These are phyloP conservation scores for Erebia aethiops DNA, from an alignment of 2,888 invertebrate species.

Conservation along the genomic window DNA sequence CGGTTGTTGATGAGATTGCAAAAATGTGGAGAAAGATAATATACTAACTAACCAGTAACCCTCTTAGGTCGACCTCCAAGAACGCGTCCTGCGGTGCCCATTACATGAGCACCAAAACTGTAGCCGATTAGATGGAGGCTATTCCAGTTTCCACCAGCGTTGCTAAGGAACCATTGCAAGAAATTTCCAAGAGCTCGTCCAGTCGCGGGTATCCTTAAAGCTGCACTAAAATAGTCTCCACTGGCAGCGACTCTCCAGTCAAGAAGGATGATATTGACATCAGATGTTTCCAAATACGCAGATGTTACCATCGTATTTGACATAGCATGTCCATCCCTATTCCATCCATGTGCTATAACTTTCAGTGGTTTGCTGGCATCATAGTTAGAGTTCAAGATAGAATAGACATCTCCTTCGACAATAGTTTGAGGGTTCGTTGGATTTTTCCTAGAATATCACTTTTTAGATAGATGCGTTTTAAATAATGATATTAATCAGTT, in stretches of 20 bases:
- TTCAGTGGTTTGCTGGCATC: conserved; percentile 46
- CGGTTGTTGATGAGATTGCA: no score
- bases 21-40: background rate
- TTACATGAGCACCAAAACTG: conserved; percentile 64
- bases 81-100: conserved; percentile 55
- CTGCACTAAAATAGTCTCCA: conserved; percentile 41
- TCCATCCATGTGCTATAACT: conserved; percentile 59
- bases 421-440: conserved; percentile 50
- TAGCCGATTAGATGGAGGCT: conserved; percentile 59
- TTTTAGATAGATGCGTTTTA: background rate
- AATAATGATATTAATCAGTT: background rate
- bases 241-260: conserved; percentile 53
- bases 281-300: conserved; percentile 51
- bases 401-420: conserved; percentile 46
- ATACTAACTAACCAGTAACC: conserved; percentile 47
- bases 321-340: conserved; percentile 45
- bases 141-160: conserved; percentile 53
- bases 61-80: conserved; percentile 45
- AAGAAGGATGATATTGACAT: conserved; percentile 57
- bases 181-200: conserved; percentile 49
- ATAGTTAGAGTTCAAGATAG: conserved; percentile 53
- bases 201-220: conserved; percentile 40
- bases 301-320: conserved; percentile 49
- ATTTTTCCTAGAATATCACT: conserved; percentile 44
- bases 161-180: conserved; percentile 53